These are phyloP conservation scores for Trogon melanurus DNA, from an alignment of 2,113 vertebrate species.

Conservation along the genomic window DNA sequence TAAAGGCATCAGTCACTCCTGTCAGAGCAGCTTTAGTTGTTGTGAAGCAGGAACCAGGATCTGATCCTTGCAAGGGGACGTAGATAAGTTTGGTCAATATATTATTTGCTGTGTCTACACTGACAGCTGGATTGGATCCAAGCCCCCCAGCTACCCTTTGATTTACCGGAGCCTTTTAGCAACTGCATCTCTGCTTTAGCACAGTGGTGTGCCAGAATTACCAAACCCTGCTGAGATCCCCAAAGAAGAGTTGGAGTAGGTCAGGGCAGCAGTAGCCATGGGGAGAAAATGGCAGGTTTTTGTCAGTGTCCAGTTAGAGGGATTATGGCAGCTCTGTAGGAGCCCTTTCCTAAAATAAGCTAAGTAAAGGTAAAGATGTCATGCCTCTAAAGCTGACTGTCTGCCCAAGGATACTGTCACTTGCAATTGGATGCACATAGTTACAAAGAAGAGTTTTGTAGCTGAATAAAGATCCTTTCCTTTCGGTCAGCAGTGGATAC, in stretches of 20 bases:
- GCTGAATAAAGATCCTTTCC: neutral
- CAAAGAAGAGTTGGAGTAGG: neutral
- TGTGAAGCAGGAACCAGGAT: conserved; percentile 6
- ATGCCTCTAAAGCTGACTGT: neutral
- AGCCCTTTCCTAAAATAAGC: neutral
- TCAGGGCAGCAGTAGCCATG: neutral
- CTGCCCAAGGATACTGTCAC: neutral
- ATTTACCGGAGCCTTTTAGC: neutral
- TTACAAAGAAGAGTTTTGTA: neutral
- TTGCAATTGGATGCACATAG: neutral
- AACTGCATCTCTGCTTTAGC: neutral
- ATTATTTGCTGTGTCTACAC: neutral
- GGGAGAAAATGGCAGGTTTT: neutral
- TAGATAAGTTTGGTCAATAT: neutral
- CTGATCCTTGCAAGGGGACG: neutral
- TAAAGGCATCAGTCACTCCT: conserved; percentile 46
- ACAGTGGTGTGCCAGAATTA: neutral
- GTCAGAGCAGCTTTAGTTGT: conserved; percentile 25
- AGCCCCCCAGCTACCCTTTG: neutral
- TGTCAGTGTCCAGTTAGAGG: conserved; percentile 2
- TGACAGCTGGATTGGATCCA: conserved; percentile 10
- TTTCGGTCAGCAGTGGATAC: neutral
- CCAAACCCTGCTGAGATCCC: neutral
- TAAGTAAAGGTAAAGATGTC: neutral
- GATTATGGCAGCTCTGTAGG: neutral